phyloP scores from a whole-genome alignment of 92 coral and sea anemone species.

The Palythoa heliodiscus region DNA sequence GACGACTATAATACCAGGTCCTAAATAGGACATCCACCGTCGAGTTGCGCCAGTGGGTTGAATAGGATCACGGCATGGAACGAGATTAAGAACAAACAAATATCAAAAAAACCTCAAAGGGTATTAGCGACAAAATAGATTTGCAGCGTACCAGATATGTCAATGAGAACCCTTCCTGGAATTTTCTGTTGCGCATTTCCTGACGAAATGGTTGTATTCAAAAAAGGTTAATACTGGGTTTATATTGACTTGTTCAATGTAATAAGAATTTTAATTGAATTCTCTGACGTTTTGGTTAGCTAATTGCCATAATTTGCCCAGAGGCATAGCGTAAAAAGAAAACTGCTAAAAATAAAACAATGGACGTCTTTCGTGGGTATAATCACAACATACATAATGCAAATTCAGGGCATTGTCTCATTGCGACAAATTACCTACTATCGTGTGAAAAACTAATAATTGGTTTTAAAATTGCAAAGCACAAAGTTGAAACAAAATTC shows the following conservation, averaged over 20 bases:
- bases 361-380: slow-evolving; percentile 16
- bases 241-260: slow-evolving; percentile 24
- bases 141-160: not conserved
- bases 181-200: slow-evolving; percentile 17
- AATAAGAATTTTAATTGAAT: slow-evolving; percentile 32
- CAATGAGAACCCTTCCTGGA: not conserved
- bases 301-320: slow-evolving; percentile 12
- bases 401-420: slow-evolving; percentile 10
- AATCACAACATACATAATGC: slow-evolving; percentile 1
- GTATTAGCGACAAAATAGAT: not conserved
- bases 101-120: not conserved
- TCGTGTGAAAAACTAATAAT: slow-evolving; percentile 13
- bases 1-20: slow-evolving; percentile 1
- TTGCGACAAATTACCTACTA: slow-evolving; percentile 32
- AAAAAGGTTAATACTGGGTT: not conserved
- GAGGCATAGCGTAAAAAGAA: slow-evolving; percentile 18
- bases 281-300: slow-evolving; percentile 22
- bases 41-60: slow-evolving; percentile 1
- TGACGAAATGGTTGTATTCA: not conserved
- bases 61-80: slow-evolving; percentile 16
- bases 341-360: slow-evolving; percentile 34
- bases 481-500: not conserved
- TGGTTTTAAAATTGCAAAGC: not conserved
- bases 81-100: slow-evolving; percentile 10
- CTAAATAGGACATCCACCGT: slow-evolving; percentile 13